Base-by-base conservation (phyloP, 2,888 invertebrate genomes). In the Lepidochrysops patricia region DNA sequence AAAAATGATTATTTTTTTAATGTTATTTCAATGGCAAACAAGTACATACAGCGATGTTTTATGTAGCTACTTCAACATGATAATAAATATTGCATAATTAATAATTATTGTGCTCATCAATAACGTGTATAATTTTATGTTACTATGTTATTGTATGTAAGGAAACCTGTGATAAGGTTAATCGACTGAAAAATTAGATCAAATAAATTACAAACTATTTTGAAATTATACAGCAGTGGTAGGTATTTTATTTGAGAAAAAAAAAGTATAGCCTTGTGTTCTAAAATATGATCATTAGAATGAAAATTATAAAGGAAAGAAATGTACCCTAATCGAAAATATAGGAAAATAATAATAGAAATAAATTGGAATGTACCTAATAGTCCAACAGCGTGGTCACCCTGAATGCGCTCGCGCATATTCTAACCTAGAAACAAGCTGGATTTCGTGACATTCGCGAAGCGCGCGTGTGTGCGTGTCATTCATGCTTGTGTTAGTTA, bases 401-500 rank as follows among this genome's bases (percentile, higher is more conserved):
- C 67, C 63, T 60, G 72, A 63, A 64, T 69, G 80, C 84, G 83
- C 83, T 72, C 74, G 82, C 85, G 83, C 85, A 78, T 74, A 71
- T 68, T 80, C 79, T 85, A 88, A 86, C 88, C 88, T 88, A 88
- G 82, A 86, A 87, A 84, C 85, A 74, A 72, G 79, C 77, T 82
- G 73, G 81, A 85, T 87, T 87, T 88, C 84, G 87, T 87, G 88
- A 87, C 87, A 87, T 80, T 82, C 76, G 72, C 66, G 68, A 60
- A 66, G 61, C 61, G 71, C 65, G 66, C 71, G 69, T 76, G 68
- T 67, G 81, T 75, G 80, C 71, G 72, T 72, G 70, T 71, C 76
- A 76, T 78, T 76, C 77, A 76, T 73, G 68, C 62, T 48, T 70
- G 70, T 73, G 69, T 72, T 67, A 70, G 74, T 70, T 73, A 75